phyloP scores from a whole-genome alignment of 2,797 vertebrate genomes.

The Helarctos malayanus region DNA sequence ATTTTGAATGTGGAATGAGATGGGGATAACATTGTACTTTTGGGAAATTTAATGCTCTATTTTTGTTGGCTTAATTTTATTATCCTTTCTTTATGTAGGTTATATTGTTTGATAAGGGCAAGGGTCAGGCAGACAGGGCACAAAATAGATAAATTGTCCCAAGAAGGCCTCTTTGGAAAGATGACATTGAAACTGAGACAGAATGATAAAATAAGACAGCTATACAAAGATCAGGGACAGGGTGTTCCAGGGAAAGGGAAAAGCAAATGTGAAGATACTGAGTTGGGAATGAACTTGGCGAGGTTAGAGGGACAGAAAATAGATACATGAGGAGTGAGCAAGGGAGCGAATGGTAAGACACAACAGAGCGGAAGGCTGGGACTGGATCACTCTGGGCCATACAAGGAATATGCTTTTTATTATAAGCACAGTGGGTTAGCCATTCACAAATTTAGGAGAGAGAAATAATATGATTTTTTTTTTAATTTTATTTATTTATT shows the following conservation, averaged over 20 bases:
- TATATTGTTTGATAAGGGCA: neutral
- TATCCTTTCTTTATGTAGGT: neutral
- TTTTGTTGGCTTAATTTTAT: conserved; percentile 38
- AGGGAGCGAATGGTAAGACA: neutral
- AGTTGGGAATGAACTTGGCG: neutral
- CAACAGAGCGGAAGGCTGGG: neutral
- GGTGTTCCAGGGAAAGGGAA: neutral
- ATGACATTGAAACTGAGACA: neutral
- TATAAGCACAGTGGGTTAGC: neutral
- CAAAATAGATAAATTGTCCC: neutral
- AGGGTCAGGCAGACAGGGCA: neutral
- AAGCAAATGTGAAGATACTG: neutral
- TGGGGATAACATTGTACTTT: neutral
- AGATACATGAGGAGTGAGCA: neutral
- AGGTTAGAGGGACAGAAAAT: neutral
- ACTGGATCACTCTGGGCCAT: neutral
- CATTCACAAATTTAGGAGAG: neutral
- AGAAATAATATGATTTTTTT: neutral
- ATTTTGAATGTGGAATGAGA: neutral
- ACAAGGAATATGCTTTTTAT: neutral
- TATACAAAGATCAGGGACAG: neutral
- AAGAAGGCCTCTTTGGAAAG: neutral
- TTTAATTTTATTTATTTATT: too few species aligned
- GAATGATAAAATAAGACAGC: neutral
- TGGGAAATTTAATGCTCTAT: conserved; percentile 37